These are phyloP conservation scores for Scomber colias DNA, from an alignment of 2,113 vertebrate genomes.

Conservation along the genomic window DNA sequence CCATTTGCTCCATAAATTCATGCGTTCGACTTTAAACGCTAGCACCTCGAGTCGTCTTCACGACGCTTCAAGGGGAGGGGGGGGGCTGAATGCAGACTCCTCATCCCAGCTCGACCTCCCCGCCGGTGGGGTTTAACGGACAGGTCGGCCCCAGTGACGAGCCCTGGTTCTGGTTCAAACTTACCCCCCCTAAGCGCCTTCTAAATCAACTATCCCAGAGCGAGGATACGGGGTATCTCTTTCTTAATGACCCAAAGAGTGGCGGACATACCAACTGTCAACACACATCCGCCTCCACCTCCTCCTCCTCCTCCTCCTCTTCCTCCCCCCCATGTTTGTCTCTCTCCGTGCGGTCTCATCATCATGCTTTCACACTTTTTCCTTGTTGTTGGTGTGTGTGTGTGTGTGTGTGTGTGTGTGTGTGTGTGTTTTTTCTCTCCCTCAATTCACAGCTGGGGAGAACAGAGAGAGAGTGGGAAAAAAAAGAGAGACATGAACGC, in stretches of 20 bases:
- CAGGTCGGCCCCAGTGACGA: conserved; percentile 54
- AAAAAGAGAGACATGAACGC: conserved; percentile 6
- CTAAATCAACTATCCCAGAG: conserved; percentile 39
- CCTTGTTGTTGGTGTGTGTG: neutral
- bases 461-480: conserved; percentile 4
- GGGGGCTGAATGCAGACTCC: neutral
- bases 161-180: conserved; percentile 59
- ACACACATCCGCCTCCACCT: conserved; percentile 60
- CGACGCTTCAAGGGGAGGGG: neutral
- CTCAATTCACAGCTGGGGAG: conserved; percentile 42
- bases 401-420: neutral
- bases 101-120: conserved; percentile 1
- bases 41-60: neutral
- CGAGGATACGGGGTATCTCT: conserved; percentile 53
- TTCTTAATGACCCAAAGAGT: conserved; percentile 70
- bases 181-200: conserved; percentile 36
- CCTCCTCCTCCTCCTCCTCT: conserved; percentile 32
- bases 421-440: neutral
- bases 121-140: conserved; percentile 23
- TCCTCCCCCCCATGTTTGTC: conserved; percentile 49
- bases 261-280: conserved; percentile 78
- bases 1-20: conserved; percentile 43
- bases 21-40: neutral
- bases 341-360: conserved; percentile 48
- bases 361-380: conserved; percentile 11